Evolutionary conservation across 1,140 invertebrate species (phyloP).

Genomic region (Drosophila navojoa): DNA sequence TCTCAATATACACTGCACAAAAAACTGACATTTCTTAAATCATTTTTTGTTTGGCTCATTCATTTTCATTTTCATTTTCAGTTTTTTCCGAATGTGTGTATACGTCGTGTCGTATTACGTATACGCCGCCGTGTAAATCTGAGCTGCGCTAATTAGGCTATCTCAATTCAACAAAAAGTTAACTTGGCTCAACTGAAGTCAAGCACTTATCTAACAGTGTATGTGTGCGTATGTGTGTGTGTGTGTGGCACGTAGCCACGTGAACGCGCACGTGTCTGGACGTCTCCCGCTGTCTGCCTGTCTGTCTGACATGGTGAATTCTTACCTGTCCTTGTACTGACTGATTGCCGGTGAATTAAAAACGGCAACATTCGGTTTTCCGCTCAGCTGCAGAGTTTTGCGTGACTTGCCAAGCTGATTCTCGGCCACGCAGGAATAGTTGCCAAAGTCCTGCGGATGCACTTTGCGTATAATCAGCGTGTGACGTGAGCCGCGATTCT

Average conservation of each 20-base stretch:
- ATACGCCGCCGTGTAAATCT: slow-evolving; percentile 9
- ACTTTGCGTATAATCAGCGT: slow-evolving; percentile 88
- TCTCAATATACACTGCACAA: slow-evolving; percentile 8
- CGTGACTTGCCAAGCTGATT: slow-evolving; percentile 87
- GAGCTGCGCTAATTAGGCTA: slow-evolving; percentile 38
- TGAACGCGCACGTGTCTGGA: slow-evolving; percentile 33
- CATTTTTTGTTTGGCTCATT: not conserved
- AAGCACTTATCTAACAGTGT: slow-evolving; percentile 36
- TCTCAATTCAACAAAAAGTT: slow-evolving; percentile 16
- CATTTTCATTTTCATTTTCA: not conserved
- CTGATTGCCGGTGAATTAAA: slow-evolving; percentile 87
- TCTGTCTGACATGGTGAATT: slow-evolving; percentile 21
- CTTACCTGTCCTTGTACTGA: slow-evolving; percentile 86
- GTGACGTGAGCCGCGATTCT: slow-evolving; percentile 87
- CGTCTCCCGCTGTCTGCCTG: not conserved
- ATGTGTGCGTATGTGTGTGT: slow-evolving; percentile 6
- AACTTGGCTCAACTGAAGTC: slow-evolving; percentile 40
- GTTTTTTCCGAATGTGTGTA: slow-evolving; percentile 14
- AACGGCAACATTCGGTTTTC: slow-evolving; percentile 87
- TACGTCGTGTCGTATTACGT: slow-evolving; percentile 8
- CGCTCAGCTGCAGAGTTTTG: slow-evolving; percentile 87
- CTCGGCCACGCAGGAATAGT: slow-evolving; percentile 88
- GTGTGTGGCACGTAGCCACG: slow-evolving; percentile 36
- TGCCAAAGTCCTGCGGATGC: slow-evolving; percentile 88
- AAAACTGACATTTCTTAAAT: slow-evolving; percentile 31